These are phyloP conservation scores for Machimus atricapillus DNA, from an alignment of 2,888 invertebrate genomes.

Conservation along the genomic window DNA sequence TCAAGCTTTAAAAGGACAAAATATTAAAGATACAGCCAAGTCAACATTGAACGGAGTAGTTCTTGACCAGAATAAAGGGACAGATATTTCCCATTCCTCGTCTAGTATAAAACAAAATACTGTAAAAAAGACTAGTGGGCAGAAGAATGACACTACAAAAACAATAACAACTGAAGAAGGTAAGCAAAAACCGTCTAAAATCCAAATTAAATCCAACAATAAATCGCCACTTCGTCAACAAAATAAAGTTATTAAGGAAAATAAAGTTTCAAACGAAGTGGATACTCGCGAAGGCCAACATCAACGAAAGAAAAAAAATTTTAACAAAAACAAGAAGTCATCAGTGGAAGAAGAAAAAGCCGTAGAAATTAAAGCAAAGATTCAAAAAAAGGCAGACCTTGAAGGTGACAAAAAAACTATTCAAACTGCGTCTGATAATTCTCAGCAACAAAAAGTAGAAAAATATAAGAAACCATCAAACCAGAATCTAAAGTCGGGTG, in stretches of 20 bases:
- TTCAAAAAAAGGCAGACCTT: not conserved
- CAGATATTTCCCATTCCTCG: not conserved
- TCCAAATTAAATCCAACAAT: not conserved
- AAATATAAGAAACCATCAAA: not conserved
- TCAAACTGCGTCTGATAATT: not conserved
- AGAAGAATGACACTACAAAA: not conserved
- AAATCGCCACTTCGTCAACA: not conserved
- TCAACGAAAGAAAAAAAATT: not conserved
- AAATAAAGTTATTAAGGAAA: not conserved
- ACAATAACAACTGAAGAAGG: not conserved
- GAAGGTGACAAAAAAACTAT: not conserved
- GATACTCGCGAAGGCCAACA: not conserved
- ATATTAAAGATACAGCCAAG: not conserved
- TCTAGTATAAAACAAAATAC: not conserved
- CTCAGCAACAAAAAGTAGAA: not conserved
- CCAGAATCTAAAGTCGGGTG: not conserved
- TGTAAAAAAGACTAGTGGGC: not conserved
- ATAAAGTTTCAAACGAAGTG: not conserved
- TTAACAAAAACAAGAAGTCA: not conserved
- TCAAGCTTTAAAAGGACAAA: conserved; percentile 40
- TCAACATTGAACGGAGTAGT: not conserved
- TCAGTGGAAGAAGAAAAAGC: not conserved
- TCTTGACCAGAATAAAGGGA: not conserved
- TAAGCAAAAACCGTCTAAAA: not conserved
- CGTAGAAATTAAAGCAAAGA: not conserved